Percentiles rank a stretch among this genome's conserved stretches.
These are phyloP conservation scores for Oreochromis niloticus DNA, from an alignment of 2,113 vertebrate species.

Conservation along the genomic window DNA sequence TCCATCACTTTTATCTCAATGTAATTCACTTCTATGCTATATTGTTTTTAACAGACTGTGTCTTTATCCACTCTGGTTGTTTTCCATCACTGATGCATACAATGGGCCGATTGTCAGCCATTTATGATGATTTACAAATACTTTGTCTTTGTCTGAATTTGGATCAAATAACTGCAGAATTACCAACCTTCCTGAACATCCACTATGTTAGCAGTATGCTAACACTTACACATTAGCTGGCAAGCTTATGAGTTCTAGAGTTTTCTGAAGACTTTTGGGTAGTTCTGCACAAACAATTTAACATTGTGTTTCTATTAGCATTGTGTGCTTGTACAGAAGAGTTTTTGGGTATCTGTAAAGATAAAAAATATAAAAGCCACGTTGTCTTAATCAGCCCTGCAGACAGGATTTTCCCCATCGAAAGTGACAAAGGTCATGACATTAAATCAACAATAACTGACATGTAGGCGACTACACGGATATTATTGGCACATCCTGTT, in stretches of 20 bases:
- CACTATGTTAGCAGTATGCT: neutral
- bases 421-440: neutral
- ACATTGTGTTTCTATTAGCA: neutral
- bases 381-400: neutral
- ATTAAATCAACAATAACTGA: neutral
- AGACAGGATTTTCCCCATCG: neutral
- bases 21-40: neutral
- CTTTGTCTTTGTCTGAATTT: neutral
- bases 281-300: neutral
- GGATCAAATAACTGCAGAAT: neutral
- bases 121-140: neutral
- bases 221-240: neutral
- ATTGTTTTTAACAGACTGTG: no score
- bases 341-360: neutral
- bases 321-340: neutral
- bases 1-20: neutral
- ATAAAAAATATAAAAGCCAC: neutral
- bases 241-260: neutral
- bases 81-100: neutral
- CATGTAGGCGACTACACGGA: neutral
- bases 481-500: neutral
- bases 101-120: neutral
- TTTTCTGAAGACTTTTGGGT: neutral
- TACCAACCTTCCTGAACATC: rapidly evolving
- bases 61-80: neutral